Evolutionary conservation across 2,797 vertebrate species (phyloP).

Genomic region (Silurus lanzhouensis): DNA sequence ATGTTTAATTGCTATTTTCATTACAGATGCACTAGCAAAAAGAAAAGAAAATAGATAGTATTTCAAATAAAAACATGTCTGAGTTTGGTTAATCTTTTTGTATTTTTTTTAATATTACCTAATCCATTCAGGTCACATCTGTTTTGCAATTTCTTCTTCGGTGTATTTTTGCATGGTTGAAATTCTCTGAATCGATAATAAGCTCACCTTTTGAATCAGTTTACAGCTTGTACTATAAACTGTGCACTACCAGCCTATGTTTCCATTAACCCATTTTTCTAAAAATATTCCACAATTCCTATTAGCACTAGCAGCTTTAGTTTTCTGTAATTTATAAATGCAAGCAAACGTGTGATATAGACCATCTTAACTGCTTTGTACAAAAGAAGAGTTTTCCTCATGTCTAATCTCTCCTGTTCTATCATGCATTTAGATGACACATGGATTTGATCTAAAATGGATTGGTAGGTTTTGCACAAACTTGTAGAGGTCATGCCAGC

Average conservation of each 20-base stretch:
- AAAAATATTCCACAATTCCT: background rate
- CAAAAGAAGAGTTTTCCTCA: background rate
- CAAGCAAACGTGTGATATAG: background rate
- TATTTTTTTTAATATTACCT: background rate
- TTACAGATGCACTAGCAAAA: constrained; percentile 2
- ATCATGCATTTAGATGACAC: background rate
- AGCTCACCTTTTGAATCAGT: background rate
- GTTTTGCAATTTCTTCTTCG: background rate
- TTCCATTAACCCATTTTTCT: background rate
- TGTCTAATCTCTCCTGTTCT: background rate
- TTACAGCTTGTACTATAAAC: constrained; percentile 14
- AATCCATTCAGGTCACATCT: background rate
- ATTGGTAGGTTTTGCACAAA: background rate
- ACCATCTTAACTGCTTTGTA: background rate
- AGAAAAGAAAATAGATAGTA: background rate
- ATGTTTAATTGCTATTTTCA: constrained; percentile 28
- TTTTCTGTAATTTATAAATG: background rate
- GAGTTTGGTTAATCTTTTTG: background rate
- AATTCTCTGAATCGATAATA: constrained; percentile 16
- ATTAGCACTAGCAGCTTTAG: background rate
- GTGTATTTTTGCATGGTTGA: background rate
- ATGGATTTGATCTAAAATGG: background rate
- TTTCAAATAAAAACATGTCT: background rate
- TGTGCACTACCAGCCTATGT: background rate
- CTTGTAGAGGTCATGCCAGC: background rate